Conservation (phyloP, 2,113 vertebrate species). For the Corythoichthys haematopterus region DNA sequence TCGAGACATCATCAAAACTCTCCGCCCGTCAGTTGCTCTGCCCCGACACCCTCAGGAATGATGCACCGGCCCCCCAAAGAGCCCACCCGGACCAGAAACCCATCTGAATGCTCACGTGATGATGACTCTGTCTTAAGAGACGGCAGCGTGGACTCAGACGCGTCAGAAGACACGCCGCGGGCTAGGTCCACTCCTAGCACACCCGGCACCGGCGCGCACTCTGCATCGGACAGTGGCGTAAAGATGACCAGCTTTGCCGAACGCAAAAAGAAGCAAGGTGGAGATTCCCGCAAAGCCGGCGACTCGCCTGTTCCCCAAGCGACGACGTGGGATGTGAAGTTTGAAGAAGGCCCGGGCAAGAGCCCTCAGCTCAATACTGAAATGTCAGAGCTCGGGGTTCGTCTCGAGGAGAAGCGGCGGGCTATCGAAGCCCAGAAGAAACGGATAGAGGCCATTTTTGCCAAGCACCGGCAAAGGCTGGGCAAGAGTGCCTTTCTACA, state of each 20-base stretch:
- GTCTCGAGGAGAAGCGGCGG: slow-evolving; percentile 85
- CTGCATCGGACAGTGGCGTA: slow-evolving; percentile 70
- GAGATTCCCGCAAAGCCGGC: slow-evolving; percentile 56
- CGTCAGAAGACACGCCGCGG: slow-evolving; percentile 76
- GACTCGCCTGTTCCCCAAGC: slow-evolving; percentile 45
- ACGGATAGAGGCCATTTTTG: slow-evolving; percentile 90
- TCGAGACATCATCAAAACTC: slow-evolving; percentile 46
- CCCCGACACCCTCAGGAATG: slow-evolving; percentile 69
- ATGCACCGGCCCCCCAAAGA: slow-evolving; percentile 55
- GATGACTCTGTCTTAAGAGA: slow-evolving; percentile 80
- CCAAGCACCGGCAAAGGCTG: slow-evolving; percentile 85
- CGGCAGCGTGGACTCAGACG: slow-evolving; percentile 79
- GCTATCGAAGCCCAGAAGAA: slow-evolving; percentile 94
- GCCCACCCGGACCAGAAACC: slow-evolving; percentile 55
- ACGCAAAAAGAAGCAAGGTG: slow-evolving; percentile 78
- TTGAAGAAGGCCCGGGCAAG: slow-evolving; percentile 75
- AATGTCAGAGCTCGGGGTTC: slow-evolving; percentile 80
- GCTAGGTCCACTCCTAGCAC: slow-evolving; percentile 65
- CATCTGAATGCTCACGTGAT: slow-evolving; percentile 73
- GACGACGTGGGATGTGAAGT: slow-evolving; percentile 64
- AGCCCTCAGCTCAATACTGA: slow-evolving; percentile 79
- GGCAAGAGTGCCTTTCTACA: slow-evolving; percentile 86
- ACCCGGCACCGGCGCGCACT: slow-evolving; percentile 34
- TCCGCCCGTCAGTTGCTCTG: slow-evolving; percentile 61
- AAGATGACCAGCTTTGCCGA: slow-evolving; percentile 92